Percentiles rank a stretch among this genome's conserved stretches.
Evolutionary conservation across 1,140 invertebrate species (phyloP).

Genomic region (Ctenoplectra terminalis): DNA sequence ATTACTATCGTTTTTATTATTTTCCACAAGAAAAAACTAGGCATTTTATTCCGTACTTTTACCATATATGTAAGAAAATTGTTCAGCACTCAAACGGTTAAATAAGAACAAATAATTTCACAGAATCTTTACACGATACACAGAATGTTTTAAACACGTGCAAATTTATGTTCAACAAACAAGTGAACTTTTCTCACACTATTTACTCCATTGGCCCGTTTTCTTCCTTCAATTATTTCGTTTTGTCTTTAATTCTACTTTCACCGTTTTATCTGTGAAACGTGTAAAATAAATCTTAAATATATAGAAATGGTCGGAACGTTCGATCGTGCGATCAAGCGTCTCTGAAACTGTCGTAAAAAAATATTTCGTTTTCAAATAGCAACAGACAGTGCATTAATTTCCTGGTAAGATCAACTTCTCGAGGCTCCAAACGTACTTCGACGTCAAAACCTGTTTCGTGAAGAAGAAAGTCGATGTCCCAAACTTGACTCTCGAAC

Average conservation of each 20-base stretch:
- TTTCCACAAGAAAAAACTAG: too few relatives aligned
- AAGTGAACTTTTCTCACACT: not conserved
- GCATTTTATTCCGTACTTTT: too few relatives aligned
- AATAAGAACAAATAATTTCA: not conserved
- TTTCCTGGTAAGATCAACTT: constrained; percentile 42
- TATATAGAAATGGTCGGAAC: not conserved
- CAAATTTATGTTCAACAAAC: not conserved
- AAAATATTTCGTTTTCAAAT: not conserved
- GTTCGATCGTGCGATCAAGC: not conserved
- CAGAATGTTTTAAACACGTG: not conserved
- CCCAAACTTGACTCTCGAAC: constrained; percentile 59
- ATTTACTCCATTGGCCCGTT: too few relatives aligned
- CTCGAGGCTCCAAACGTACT: constrained; percentile 45
- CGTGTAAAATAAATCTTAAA: not conserved
- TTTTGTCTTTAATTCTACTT: not conserved
- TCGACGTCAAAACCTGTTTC: constrained; percentile 57
- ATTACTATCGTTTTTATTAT: too few relatives aligned
- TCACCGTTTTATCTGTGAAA: not conserved
- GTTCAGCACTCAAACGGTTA: too few relatives aligned
- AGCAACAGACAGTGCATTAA: not conserved
- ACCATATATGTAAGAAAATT: too few relatives aligned
- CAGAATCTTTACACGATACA: not conserved
- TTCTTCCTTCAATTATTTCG: too few relatives aligned
- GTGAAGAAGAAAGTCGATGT: constrained; percentile 62
- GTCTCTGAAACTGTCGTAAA: not conserved